Evolutionary conservation across 1,140 invertebrate species (phyloP), one percentile per base, ranked within the genome.

Genomic region (Heliothis virescens): DNA sequence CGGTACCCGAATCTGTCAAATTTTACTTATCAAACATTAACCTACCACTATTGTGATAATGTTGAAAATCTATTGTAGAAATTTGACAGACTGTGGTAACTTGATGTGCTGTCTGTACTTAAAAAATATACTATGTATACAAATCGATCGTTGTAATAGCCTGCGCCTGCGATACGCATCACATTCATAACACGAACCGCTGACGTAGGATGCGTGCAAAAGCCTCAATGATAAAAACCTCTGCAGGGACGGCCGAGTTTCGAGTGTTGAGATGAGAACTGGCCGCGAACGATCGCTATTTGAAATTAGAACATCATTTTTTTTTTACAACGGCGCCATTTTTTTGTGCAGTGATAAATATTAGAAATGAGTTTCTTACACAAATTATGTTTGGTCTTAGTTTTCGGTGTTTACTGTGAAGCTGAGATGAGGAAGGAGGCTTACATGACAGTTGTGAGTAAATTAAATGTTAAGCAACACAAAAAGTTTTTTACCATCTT

Each of bases 121-220:
- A 7, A 41, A 41, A 41, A 41, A 41, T 41, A 41, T 7, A 41
- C 34, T 41, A 41, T 41, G 34, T 41, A 13, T 13, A 60, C 16
- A 29, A 21, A 60, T 16, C 55, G 55, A 60, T 60, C 21, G 12
- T 13, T 13, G 11, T 29, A 29, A 60, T 29, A 7, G 11, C 21
- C 57, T 60, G 26, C 55, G 12, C 0, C 48, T 50, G 67, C 67
- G 48, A 53, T 57, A 18, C 52, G n/a, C 29, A 41, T 57, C 26
- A 50, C 34, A 48, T 62, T 65, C 74, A 53, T 48, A n/a, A 63
- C 50, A 62, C 41, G 48, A 63, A 3, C 47, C 21, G 48, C 12
- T 76, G 74, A 65, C 74, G 74, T 65, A 63, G 15, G 48, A 65
- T 65, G 74, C 74, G 59, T 65, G 60, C 74, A 65, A 76, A 71